Evolutionary conservation across 2,888 invertebrate genomes (phyloP), one percentile per base, ranked within the genome.

Genomic region (Phlogophora meticulosa): DNA sequence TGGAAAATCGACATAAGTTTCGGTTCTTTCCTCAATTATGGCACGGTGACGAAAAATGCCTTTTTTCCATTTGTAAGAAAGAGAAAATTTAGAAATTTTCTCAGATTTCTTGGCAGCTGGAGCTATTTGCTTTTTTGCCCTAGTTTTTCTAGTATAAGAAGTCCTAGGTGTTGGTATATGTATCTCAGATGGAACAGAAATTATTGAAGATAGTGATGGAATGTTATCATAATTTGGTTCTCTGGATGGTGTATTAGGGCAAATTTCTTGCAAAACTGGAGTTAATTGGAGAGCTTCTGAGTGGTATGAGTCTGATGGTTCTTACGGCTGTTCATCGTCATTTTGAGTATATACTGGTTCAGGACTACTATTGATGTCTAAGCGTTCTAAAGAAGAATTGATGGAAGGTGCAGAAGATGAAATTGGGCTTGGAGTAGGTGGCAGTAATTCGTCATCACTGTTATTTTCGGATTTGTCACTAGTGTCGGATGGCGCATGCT

Each of bases 401-500:
- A 40, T 24, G 5, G 38, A 22, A 40, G 53, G 53, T 4, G 24
- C 24, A n/a, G 53, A 20, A 36, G 51, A 53, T 53, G 40, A 53
- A 53, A 24, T 15, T 1, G 40, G 22, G 10, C 24, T 53, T 38
- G 38, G 15, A 40, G 53, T 5, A 36, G 24, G 36, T 24, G 40
- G 38, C 9, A 10, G n/a, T 5, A 53, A 5, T 53, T 40, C 24
- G 15, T 24, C 40, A 40, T 53, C 53, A 40, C 40, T 40, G 22
- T 40, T 53, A 38, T 9, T 24, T 10, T 53, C 15, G 1, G 53
- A 53, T 24, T 40, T 53, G 24, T 53, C 38, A 22, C 53, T 53
- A 22, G 53, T 43, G 15, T 56, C 43, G 42, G 43, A 56, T 24
- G 43, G 55, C 32, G 55, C 55, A 56, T 32, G 42, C 55, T 56